Base-by-base conservation (phyloP, 2,113 vertebrate species). In the Calidris pugnax region DNA sequence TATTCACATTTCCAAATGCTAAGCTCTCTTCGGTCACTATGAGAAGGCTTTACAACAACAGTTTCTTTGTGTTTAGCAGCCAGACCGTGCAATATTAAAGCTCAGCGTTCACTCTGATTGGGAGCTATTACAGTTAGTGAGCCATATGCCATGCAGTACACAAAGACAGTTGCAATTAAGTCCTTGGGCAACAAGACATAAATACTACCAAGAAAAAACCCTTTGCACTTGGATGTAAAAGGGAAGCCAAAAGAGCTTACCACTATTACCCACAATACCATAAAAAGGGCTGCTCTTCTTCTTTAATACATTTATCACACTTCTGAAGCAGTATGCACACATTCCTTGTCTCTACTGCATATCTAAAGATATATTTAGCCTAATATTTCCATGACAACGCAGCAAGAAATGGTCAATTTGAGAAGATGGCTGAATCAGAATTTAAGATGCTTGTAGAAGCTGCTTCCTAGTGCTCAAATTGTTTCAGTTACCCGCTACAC, bases 331-430 rank as follows among this genome's bases (percentile, higher is more conserved):
- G 35, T 50, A 76, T 56, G 55, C 82, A 95, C 45, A 41, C 7
- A 62, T 85, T 92, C 63, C n/a, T 82, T 69, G 32, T 83, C 48
- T 83, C 62, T 63, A 56, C 7, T 66, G 76, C 33, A 39, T n/a
- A 91, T 85, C 87, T 69, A n/a, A 87, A 80, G 67, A 62, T 75
- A 96, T 91, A 96, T 95, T 96, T 89, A 96, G 63, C 74, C 30
- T 95, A 91, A 67, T 89, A 96, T 94, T 96, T 95, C 95, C 76
- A 94, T 62, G 85, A 89, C 86, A 97, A 97, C 68, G 1, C 85
- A 94, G 76, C 5, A 92, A 96, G 89, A 94, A 96, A 72, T 15
- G 30, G 85, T 95, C 79, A 95, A 59, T 87, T 95, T 87, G 66
- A 88, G 78, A 95, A 90, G 35, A 91, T 10, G 28, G 51, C 76